A percentile compares a stretch with the other conserved stretches of the same genome.
Evolutionary conservation across 2,797 vertebrate genomes (phyloP).

Genomic region (Enoplosus armatus): DNA sequence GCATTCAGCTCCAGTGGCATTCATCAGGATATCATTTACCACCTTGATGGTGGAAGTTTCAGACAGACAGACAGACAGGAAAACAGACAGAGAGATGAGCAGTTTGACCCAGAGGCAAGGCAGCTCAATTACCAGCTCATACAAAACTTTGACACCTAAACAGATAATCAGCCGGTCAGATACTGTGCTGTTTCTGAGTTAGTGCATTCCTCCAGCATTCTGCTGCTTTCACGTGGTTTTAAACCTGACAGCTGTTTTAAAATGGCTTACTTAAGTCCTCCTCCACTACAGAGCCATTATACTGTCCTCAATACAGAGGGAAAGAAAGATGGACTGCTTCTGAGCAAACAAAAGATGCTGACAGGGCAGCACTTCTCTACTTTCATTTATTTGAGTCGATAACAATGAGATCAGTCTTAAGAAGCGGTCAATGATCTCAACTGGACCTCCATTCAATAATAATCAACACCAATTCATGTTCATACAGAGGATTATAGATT

Average conservation of each 20-base stretch:
- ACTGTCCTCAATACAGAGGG: neutral
- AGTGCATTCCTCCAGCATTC: neutral
- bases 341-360: constrained; percentile 39
- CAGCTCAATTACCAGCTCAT: neutral
- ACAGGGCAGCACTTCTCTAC: constrained; percentile 6
- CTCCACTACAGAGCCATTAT: neutral
- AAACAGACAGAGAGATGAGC: neutral
- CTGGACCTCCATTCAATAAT: constrained; percentile 28
- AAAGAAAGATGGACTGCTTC: neutral
- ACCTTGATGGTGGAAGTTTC: constrained; percentile 3
- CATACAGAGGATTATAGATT: constrained; percentile 27
- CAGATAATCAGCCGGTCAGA: neutral
- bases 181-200: neutral
- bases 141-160: constrained; percentile 2
- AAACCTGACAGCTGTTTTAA: neutral
- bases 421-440: constrained; percentile 37
- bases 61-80: neutral
- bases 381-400: constrained; percentile 39
- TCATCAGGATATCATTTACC: constrained; percentile 16
- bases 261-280: neutral
- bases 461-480: constrained; percentile 52
- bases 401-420: constrained; percentile 36
- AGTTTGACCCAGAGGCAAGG: neutral
- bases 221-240: neutral
- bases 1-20: constrained; percentile 17